phyloP scores from a whole-genome alignment of 2,797 vertebrate species.

The Peromyscus eremicus region DNA sequence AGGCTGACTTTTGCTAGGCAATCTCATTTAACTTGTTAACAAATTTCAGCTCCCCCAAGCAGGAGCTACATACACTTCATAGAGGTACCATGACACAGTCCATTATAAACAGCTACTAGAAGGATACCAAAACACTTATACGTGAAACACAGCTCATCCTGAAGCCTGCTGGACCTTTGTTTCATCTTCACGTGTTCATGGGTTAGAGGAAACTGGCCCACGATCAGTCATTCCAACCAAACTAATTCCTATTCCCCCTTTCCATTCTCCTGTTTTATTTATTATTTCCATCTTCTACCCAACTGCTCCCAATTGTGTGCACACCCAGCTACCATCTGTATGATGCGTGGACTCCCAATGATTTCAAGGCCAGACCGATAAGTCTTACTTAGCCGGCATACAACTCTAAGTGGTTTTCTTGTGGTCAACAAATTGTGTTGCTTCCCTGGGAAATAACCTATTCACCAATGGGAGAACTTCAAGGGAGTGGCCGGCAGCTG shows the following conservation, averaged over 20 bases:
- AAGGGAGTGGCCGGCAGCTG: neutral
- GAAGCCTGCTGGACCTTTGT: neutral
- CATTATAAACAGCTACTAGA: neutral
- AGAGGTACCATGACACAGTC: neutral
- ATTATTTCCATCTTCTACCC: constrained; percentile 14
- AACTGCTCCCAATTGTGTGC: neutral
- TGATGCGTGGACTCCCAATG: neutral
- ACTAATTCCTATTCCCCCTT: constrained; percentile 39
- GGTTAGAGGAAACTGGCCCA: neutral
- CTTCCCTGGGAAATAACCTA: constrained; percentile 6
- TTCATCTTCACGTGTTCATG: neutral
- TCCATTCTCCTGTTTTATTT: neutral
- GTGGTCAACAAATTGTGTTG: constrained; percentile 5
- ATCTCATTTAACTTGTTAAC: constrained; percentile 34
- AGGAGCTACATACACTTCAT: neutral
- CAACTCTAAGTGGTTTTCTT: constrained; percentile 47
- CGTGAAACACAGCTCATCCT: neutral
- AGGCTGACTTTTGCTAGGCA: constrained; percentile 57
- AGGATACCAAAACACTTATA: neutral
- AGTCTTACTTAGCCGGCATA: constrained; percentile 6
- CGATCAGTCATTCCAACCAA: neutral
- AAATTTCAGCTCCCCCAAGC: neutral
- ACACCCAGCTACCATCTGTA: neutral
- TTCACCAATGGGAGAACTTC: neutral
- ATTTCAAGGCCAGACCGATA: constrained; percentile 20